Percentiles rank a stretch among this genome's conserved stretches.
Conservation (phyloP, 2,888 invertebrate species). For the Latrodectus elegans region DNA sequence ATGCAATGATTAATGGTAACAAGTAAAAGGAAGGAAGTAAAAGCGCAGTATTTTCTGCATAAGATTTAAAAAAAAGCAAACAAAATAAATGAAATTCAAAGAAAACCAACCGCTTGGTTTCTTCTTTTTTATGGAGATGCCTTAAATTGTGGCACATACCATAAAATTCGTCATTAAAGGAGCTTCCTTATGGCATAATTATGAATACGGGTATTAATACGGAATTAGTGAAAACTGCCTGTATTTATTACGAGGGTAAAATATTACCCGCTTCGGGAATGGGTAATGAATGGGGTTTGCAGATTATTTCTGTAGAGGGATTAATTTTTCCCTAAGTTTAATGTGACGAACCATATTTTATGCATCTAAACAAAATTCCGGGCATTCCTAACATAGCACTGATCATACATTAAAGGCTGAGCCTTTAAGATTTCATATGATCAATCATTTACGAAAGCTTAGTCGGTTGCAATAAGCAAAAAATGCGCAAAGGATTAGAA, state of each 20-base stretch:
- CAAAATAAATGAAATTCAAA: constrained; percentile 18
- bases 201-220: constrained; percentile 56
- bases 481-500: background rate
- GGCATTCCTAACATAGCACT: constrained; percentile 22
- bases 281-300: constrained; percentile 33
- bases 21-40: constrained; percentile 14
- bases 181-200: constrained; percentile 48
- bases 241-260: constrained; percentile 61
- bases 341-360: constrained; percentile 38
- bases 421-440: constrained; percentile 28
- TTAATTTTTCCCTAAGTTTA: constrained; percentile 52
- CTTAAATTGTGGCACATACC: constrained; percentile 41
- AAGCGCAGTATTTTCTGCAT: constrained; percentile 18
- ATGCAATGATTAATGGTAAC: constrained; percentile 60
- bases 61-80: constrained; percentile 6
- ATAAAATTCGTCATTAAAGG: constrained; percentile 63
- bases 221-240: constrained; percentile 57
- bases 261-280: constrained; percentile 36
- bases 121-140: constrained; percentile 44
- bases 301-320: constrained; percentile 55
- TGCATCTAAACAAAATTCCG: background rate
- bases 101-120: constrained; percentile 7
- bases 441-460: constrained; percentile 37
- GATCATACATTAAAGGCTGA: constrained; percentile 23
- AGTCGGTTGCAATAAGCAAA: background rate